Percentiles rank a stretch among this genome's conserved stretches.
Conservation (phyloP, 1,140 invertebrate genomes). For the Drosophila kanapiae region DNA sequence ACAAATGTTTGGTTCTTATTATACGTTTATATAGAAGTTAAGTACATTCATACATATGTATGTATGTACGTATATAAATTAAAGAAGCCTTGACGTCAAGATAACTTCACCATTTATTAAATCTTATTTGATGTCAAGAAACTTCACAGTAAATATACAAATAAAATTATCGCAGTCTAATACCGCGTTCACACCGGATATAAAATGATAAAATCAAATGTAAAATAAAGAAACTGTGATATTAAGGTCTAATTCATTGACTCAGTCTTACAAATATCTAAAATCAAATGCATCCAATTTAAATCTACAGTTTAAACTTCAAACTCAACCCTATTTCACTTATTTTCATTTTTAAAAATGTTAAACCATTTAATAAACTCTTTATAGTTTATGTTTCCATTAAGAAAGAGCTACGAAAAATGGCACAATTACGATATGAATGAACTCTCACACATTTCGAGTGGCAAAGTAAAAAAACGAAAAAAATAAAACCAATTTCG, state of each 20-base stretch:
- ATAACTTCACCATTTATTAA: no score
- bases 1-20: no score
- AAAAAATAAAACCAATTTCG: conserved; percentile 40
- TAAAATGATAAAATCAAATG: no score
- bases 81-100: no score
- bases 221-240: no score
- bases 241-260: background rate
- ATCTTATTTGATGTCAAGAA: no score
- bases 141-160: no score
- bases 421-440: conserved; percentile 18
- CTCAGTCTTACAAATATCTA: background rate
- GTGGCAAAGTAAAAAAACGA: background rate
- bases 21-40: no score
- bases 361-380: conserved; percentile 5
- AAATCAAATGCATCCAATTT: background rate
- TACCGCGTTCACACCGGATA: no score
- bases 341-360: background rate
- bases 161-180: no score
- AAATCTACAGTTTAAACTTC: background rate
- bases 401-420: background rate
- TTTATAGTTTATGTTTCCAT: background rate
- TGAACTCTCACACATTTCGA: conserved; percentile 15
- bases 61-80: no score
- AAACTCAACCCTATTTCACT: background rate
- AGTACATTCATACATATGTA: no score